Evolutionary conservation across 2,888 invertebrate genomes (phyloP).

Genomic region (Artemia sinica): DNA sequence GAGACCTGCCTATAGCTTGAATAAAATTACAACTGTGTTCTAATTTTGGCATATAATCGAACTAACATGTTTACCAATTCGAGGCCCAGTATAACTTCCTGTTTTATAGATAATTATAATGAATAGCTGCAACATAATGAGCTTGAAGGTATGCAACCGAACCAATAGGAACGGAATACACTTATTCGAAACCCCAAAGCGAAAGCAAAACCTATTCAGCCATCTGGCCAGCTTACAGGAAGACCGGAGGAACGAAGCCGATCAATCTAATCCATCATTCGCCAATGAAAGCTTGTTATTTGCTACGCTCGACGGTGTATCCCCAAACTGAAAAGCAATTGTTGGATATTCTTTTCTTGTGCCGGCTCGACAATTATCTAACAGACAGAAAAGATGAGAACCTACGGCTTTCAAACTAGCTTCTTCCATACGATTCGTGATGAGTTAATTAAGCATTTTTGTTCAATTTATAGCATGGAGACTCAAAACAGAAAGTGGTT

Average conservation of each 20-base stretch:
- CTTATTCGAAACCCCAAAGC: not conserved
- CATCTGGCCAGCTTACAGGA: slow-evolving; percentile 13
- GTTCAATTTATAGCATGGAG: no score
- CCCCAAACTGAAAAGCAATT: slow-evolving; percentile 11
- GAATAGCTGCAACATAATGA: slow-evolving; percentile 11
- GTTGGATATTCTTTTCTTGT: not conserved
- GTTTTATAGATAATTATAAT: slow-evolving; percentile 14
- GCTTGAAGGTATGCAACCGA: slow-evolving; percentile 1
- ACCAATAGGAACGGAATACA: slow-evolving; percentile 12
- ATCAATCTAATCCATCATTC: slow-evolving; percentile 12
- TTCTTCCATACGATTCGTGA: no score
- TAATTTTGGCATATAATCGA: not conserved
- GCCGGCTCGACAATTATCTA: not conserved
- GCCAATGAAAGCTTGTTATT: slow-evolving; percentile 14
- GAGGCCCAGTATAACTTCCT: slow-evolving; percentile 3
- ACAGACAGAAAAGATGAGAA: not conserved
- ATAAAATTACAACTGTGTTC: no score
- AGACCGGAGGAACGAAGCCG: slow-evolving; percentile 4
- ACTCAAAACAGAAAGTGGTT: no score
- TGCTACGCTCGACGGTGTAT: slow-evolving; percentile 11
- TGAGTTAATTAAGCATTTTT: no score
- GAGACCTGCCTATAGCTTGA: no score
- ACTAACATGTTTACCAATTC: slow-evolving; percentile 8
- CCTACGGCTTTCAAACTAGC: no score
- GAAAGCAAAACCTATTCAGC: slow-evolving; percentile 10